A percentile compares a stretch with the other conserved stretches of the same genome.
phyloP scores from a whole-genome alignment of 2,113 vertebrate genomes.

The Emberiza fucata region DNA sequence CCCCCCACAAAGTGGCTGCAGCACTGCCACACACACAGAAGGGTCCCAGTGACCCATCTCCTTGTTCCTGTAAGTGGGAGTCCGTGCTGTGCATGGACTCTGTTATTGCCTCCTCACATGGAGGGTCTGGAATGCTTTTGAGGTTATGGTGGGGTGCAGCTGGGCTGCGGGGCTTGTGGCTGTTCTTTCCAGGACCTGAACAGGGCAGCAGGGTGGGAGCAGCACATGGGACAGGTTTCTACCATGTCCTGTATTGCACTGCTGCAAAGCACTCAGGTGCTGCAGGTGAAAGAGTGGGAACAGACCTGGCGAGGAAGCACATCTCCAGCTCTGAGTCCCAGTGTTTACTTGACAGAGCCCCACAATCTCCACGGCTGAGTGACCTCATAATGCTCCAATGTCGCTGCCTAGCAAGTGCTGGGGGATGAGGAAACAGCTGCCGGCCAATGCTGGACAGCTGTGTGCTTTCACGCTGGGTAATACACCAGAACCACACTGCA shows the following conservation, averaged over 20 bases:
- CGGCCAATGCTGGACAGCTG: constrained; percentile 21
- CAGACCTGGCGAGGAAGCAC: accelerated
- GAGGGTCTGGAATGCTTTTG: background rate
- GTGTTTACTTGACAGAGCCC: background rate
- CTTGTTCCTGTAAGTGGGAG: accelerated
- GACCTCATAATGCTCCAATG: background rate
- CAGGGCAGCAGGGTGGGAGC: background rate
- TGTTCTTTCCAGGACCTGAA: background rate
- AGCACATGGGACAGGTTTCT: accelerated
- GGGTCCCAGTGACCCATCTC: background rate
- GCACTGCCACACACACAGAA: background rate
- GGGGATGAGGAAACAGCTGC: constrained; percentile 47
- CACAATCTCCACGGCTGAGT: accelerated
- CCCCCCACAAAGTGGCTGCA: background rate
- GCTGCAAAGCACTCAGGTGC: background rate
- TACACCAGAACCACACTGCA: constrained; percentile 13
- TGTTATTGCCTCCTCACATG: accelerated
- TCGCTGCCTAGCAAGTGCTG: accelerated
- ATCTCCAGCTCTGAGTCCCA: background rate
- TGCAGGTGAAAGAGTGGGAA: background rate
- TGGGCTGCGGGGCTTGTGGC: background rate
- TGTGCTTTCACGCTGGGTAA: constrained; percentile 27
- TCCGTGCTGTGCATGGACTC: background rate
- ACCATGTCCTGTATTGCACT: accelerated
- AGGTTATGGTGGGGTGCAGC: background rate